These are phyloP conservation scores for Helicolenus hilgendorfi DNA, from an alignment of 2,797 vertebrate genomes.

Conservation along the genomic window DNA sequence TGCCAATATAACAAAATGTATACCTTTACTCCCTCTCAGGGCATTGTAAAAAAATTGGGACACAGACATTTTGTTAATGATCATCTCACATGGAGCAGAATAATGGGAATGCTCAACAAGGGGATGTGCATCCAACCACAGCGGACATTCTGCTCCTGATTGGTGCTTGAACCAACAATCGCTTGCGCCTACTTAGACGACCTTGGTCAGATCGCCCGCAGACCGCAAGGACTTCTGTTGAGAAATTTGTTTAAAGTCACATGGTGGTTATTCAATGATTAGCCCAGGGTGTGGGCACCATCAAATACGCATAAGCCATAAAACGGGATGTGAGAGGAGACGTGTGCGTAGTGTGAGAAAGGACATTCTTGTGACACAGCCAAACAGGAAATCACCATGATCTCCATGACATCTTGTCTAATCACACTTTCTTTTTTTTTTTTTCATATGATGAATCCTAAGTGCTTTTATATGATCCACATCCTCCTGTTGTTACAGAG, in stretches of 20 bases:
- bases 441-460: background rate
- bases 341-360: conserved; percentile 38
- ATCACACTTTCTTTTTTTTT: conserved; percentile 17
- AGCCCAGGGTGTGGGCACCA: conserved; percentile 57
- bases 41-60: conserved; percentile 44
- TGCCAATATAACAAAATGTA: conserved; percentile 1
- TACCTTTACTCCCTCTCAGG: conserved; percentile 4
- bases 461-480: conserved; percentile 39
- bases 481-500: conserved; percentile 57
- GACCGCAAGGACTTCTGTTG: conserved; percentile 13
- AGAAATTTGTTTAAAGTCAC: conserved; percentile 63
- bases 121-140: conserved; percentile 49
- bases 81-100: conserved; percentile 45
- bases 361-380: conserved; percentile 62
- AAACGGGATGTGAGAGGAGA: conserved; percentile 56
- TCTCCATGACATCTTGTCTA: conserved; percentile 42
- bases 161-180: conserved; percentile 33
- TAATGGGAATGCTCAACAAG: conserved; percentile 13
- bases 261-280: conserved; percentile 78
- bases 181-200: conserved; percentile 12
- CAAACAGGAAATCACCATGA: conserved; percentile 75
- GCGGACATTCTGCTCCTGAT: conserved; percentile 2
- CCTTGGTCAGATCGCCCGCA: conserved; percentile 37
- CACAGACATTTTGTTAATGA: conserved; percentile 65
- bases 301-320: conserved; percentile 59